Evolutionary conservation across 1,140 invertebrate species (phyloP), one percentile per base, ranked within the genome.

Genomic region (Bombyx mandarina): DNA sequence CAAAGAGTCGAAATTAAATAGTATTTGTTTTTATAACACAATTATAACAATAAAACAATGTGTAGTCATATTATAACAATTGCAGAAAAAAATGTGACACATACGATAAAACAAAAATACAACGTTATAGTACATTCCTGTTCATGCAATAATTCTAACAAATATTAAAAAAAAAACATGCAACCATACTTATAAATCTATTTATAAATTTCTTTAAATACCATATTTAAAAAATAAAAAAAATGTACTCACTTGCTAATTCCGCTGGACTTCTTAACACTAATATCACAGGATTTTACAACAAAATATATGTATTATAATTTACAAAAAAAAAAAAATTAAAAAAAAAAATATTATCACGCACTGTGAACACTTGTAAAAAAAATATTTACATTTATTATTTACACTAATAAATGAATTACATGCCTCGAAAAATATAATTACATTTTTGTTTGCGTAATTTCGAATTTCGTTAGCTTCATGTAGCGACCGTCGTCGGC

Each of bases 211-310:
- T 18, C 12, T 18, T 18, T 18, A 18, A 18, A 18, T 18, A 18
- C 12, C 12, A 18, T 18, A 18, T 18, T 58, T 54, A 56, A 58
- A 66, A 65, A 61, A 35, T 35, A 35, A 60, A 58, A 63, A 69
- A 68, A 65, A 62, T 60, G 64, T 73, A 82, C 77, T 82, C 56
- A 82, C 79, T 80, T 78, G 70, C 66, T 58, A 45, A 60, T 54
- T 67, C 52, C 61, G 60, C 59, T 56, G 58, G 55, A 53, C 49
- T 59, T 54, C 70, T 77, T 75, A 74, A 67, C 66, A 65, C 73
- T 82, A 82, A 77, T 80, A 82, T 82, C 79, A 82, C 79, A 82
- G 79, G 79, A 80, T 80, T 82, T 79, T 75, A 75, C 56, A 60
- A 52, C 69, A 71, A 61, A 66, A 67, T 61, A 67, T 61, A 52